A percentile compares a stretch with the other conserved stretches of the same genome.
phyloP scores from a whole-genome alignment of 2,113 vertebrate genomes.

The Pseudopipra pipra region DNA sequence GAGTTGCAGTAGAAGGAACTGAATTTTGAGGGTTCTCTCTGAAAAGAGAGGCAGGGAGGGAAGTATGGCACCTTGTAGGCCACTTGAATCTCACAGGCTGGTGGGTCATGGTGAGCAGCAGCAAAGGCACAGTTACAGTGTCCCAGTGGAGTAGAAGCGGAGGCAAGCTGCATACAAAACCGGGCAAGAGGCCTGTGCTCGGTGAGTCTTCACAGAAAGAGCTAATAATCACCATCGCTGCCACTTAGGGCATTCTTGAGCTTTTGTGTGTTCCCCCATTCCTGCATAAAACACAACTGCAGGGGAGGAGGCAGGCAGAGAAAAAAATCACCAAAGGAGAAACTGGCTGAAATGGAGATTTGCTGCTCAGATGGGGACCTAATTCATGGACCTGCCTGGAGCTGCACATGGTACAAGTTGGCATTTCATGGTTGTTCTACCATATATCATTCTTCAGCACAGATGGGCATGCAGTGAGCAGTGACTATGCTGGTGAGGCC shows the following conservation, averaged over 20 bases:
- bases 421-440: not conserved
- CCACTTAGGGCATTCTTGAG: not conserved
- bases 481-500: not conserved
- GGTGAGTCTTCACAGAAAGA: not conserved
- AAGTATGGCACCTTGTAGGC: not conserved
- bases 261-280: not conserved
- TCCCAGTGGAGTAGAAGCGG: not conserved
- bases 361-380: fast-evolving
- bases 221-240: not conserved
- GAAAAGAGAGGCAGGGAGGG: not conserved
- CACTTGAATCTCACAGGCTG: fast-evolving
- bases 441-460: not conserved
- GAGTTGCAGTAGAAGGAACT: not conserved
- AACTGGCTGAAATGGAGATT: not conserved
- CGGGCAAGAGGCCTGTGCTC: not conserved
- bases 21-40: not conserved
- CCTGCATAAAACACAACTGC: not conserved
- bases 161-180: not conserved
- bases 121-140: not conserved
- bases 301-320: not conserved
- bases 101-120: not conserved
- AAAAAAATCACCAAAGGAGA: not conserved
- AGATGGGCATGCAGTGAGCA: not conserved
- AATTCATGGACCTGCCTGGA: not conserved
- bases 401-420: not conserved